These are phyloP conservation scores for Rugalucina vietnamica DNA, from an alignment of 2,888 invertebrate genomes.

Conservation along the genomic window DNA sequence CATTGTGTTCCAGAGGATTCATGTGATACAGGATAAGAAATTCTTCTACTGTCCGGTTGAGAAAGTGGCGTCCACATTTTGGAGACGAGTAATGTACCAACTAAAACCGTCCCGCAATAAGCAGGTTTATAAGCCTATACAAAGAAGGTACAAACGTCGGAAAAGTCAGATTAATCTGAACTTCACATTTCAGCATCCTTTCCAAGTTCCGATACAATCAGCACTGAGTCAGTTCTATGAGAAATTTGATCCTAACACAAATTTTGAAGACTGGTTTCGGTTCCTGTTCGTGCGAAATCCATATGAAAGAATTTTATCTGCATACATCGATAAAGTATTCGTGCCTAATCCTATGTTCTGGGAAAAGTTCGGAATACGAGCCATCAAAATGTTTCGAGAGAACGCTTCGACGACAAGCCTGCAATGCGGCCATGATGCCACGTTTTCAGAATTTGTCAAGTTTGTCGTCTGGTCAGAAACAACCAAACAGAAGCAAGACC, in stretches of 20 bases:
- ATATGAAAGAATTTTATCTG: constrained; percentile 48
- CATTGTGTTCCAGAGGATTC: constrained; percentile 28
- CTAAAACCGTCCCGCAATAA: not conserved
- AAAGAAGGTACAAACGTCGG: no score
- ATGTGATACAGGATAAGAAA: not conserved
- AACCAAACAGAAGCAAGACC: constrained; percentile 22
- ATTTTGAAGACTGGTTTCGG: constrained; percentile 29
- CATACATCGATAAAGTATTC: constrained; percentile 58
- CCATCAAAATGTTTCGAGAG: constrained; percentile 27
- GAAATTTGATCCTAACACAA: not conserved
- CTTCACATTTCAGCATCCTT: constrained; percentile 23
- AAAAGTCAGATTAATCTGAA: not conserved
- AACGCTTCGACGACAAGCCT: not conserved
- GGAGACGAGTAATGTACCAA: constrained; percentile 50
- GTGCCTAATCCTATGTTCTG: constrained; percentile 55
- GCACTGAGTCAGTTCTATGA: constrained; percentile 19
- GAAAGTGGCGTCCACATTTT: constrained; percentile 56
- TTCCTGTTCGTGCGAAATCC: constrained; percentile 56
- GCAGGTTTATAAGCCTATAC: no score
- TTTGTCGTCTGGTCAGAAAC: constrained; percentile 38
- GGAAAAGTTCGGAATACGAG: constrained; percentile 39
- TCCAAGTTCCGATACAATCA: constrained; percentile 30
- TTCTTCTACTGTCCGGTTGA: constrained; percentile 48
- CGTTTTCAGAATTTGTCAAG: constrained; percentile 49
- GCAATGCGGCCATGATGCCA: constrained; percentile 39